Evolutionary conservation across 2,888 invertebrate species (phyloP), one percentile per base, ranked within the genome.

Genomic region (Holacanthella duospinosa): DNA sequence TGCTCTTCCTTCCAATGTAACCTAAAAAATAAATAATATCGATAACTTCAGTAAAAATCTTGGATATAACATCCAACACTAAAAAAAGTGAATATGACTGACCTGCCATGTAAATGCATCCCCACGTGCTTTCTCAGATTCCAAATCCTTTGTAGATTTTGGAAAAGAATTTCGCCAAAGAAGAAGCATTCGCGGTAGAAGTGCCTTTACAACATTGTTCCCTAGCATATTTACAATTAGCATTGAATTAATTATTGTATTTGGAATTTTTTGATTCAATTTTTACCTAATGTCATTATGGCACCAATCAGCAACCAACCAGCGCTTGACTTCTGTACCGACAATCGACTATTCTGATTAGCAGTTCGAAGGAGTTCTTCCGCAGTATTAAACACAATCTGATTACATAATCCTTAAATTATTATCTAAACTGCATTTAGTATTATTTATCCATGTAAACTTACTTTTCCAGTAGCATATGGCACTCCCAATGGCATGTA

Each of bases 91-190:
- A 21, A 21, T 16, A 21, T 21, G 21, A 68, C 78, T n/a, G 65
- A 87, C 88, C 82, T 93, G 93, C 97, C 97, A 97, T n/a, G 97
- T 97, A 76, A 97, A 96, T 0, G 94, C 91, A 79, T 99, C 97
- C 6, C 94, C 89, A 74, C 97, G 82, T 21, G 91, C 86, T 74
- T 95, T 95, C 78, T 99, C 99, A 0, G 94, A 92, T 76, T 97
- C 97, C 21, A 99, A 81, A 78, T 99, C 99, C 76, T 97, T 96
- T 44, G 87, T 86, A 0, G 95, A 95, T 58, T 96, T 84, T 0
- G 99, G 97, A 78, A 99, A 99, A 28, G 95, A 95, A 77, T 96
- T 96, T 71, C 94, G 85, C 99, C 97, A 99, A 2, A 99, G 79
- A 19, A 96, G 79, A 71, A 96, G 77, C 90, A 99, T 93, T 65